phyloP scores from a whole-genome alignment of 2,888 invertebrate species.

The Pterobdella sp. region DNA sequence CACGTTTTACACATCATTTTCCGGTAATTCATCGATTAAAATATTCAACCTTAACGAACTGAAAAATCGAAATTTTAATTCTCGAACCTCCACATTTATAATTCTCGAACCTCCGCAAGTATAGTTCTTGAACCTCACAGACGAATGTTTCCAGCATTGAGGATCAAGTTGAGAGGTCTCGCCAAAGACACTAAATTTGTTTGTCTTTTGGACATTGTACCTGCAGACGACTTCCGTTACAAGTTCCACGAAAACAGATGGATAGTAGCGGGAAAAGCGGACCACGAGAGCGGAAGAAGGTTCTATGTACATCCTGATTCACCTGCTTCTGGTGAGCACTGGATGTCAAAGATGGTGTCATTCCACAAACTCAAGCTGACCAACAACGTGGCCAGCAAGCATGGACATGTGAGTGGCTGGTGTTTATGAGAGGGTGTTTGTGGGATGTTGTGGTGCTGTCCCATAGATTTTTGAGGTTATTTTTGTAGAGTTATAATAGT shows the following conservation, averaged over 20 bases:
- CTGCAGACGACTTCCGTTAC: slow-evolving; percentile 66
- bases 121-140: slow-evolving; percentile 55
- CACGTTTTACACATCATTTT: too few species aligned
- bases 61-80: too few species aligned
- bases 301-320: slow-evolving; percentile 79
- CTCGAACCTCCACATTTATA: too few species aligned
- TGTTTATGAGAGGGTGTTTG: background rate
- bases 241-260: slow-evolving; percentile 73
- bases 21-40: too few species aligned
- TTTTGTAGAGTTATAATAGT: too few species aligned
- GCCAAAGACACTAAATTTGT: slow-evolving; percentile 74
- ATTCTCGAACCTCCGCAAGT: too few species aligned
- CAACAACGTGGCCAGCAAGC: slow-evolving; percentile 71
- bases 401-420: slow-evolving; percentile 59
- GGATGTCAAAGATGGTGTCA: slow-evolving; percentile 71
- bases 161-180: slow-evolving; percentile 66
- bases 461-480: background rate
- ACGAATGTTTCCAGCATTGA: slow-evolving; percentile 84
- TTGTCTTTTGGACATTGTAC: slow-evolving; percentile 70
- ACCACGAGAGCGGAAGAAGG: slow-evolving; percentile 66
- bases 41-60: too few species aligned
- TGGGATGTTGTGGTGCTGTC: background rate
- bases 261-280: slow-evolving; percentile 73
- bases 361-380: slow-evolving; percentile 80
- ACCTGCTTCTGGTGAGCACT: slow-evolving; percentile 74